Base-by-base conservation (phyloP, 2,888 invertebrate species). In the Papilio demoleus region DNA sequence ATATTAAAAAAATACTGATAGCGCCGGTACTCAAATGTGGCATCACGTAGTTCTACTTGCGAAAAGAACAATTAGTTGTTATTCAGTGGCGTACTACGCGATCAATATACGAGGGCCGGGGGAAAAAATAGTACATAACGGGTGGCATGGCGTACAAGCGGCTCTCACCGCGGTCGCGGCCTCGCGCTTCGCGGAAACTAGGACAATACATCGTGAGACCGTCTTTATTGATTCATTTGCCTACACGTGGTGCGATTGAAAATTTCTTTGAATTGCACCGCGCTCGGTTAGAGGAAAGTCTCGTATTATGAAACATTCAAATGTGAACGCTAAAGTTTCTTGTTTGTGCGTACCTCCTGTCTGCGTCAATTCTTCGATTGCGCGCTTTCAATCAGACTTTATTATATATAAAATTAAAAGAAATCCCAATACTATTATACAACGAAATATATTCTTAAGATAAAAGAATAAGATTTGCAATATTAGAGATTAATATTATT, bases 151-250 rank as follows among this genome's bases (percentile, higher is more conserved):
- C 8, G 19, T 72, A 75, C 69, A 72, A 74, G 73, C 74, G 70
- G 67, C 71, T 72, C 77, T 74, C 81, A 81, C 82, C 19, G 40
- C 40, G 40, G n/a, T n/a, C 81, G 77, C 76, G 78, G 81, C 70
- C 72, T 70, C 68, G 68, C 53, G 69, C 68, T 83, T 81, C 83
- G 74, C 65, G 70, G 83, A 82, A 80, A 70, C 68, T 72, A 75
- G 73, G 75, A 77, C 82, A 81, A 81, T 81, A 77, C 79, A 75
- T 83, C 81, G 76, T 75, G 77, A 77, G 77, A 73, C 76, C 73
- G 81, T 79, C 79, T 79, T 75, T 71, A 71, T 70, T 71, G 72
- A 70, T 73, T 70, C 74, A 67, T 72, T 71, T 62, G 69, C 65
- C 67, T 61, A 67, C 61, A 71, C 50, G 65, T 68, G 64, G 68